phyloP scores from a whole-genome alignment of 64 coral and sea anemone species.

The Montipora efflorescens region DNA sequence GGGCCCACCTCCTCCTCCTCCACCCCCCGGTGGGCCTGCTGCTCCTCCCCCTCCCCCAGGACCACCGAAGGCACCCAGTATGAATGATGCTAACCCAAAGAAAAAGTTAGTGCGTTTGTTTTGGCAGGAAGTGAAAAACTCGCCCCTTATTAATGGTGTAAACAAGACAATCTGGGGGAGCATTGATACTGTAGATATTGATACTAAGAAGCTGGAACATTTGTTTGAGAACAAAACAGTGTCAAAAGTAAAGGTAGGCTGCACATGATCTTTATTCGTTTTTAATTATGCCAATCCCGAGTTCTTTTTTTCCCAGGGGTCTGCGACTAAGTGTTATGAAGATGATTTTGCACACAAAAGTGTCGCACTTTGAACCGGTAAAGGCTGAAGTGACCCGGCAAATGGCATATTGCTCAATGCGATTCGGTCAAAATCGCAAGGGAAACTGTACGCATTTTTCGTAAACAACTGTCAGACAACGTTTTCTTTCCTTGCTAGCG shows the following conservation, averaged over 20 bases:
- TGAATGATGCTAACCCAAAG: constrained; percentile 65
- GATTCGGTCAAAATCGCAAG: too few species aligned
- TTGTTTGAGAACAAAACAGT: constrained; percentile 98
- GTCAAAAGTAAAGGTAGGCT: constrained; percentile 87
- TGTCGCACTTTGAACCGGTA: too few species aligned
- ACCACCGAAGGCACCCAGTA: constrained; percentile 50
- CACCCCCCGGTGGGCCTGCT: constrained; percentile 56
- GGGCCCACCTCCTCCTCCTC: constrained; percentile 72
- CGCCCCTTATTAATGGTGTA: constrained; percentile 96
- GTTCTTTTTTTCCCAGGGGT: too few species aligned
- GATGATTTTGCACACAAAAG: too few species aligned
- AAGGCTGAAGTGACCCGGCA: too few species aligned
- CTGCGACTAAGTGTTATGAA: too few species aligned
- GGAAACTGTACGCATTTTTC: too few species aligned
- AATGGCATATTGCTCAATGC: too few species aligned
- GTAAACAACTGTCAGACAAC: too few species aligned
- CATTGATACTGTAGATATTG: constrained; percentile 96
- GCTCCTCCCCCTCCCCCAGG: constrained; percentile 77
- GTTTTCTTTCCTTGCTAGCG: too few species aligned
- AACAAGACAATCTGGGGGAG: constrained; percentile 99
- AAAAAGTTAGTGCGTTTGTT: constrained; percentile 98
- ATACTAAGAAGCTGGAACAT: constrained; percentile 98
- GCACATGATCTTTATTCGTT: not conserved
- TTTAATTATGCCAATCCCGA: not conserved
- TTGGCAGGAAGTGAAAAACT: constrained; percentile 99